A percentile compares a stretch with the other conserved stretches of the same genome.
Evolutionary conservation across 2,797 vertebrate genomes (phyloP).

Genomic region (Apodemus agrarius): DNA sequence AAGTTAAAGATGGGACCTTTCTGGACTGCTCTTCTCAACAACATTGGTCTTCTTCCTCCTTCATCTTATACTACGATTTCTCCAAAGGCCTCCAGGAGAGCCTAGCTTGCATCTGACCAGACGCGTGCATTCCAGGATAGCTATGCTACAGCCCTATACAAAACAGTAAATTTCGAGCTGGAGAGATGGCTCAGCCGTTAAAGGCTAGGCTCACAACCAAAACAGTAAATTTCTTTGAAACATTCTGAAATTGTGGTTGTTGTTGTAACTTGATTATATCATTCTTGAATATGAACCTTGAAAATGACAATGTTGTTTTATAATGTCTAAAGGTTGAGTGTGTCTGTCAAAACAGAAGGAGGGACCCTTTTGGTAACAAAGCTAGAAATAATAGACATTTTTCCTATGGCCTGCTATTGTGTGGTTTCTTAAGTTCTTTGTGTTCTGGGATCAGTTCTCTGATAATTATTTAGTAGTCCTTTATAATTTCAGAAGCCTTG

Average conservation of each 20-base stretch:
- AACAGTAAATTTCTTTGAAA: neutral
- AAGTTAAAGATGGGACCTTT: neutral
- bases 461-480: neutral
- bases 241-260: neutral
- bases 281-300: neutral
- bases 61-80: neutral
- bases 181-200: no score
- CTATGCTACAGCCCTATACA: neutral
- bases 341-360: neutral
- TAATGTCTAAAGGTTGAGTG: neutral
- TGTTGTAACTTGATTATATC: neutral
- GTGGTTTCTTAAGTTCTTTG: neutral
- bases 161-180: neutral
- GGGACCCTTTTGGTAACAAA: neutral
- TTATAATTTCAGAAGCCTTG: neutral
- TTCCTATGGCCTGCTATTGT: neutral
- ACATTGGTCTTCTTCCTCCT: neutral
- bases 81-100: neutral
- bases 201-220: no score
- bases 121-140: neutral
- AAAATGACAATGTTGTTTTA: neutral
- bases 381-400: conserved; percentile 11
- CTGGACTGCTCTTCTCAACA: neutral
- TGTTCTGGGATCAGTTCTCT: conserved; percentile 45
- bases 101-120: neutral